Percentiles rank a stretch among this genome's conserved stretches.
Conservation (phyloP, 1,140 invertebrate genomes). For the Brachionus manjavacas region DNA sequence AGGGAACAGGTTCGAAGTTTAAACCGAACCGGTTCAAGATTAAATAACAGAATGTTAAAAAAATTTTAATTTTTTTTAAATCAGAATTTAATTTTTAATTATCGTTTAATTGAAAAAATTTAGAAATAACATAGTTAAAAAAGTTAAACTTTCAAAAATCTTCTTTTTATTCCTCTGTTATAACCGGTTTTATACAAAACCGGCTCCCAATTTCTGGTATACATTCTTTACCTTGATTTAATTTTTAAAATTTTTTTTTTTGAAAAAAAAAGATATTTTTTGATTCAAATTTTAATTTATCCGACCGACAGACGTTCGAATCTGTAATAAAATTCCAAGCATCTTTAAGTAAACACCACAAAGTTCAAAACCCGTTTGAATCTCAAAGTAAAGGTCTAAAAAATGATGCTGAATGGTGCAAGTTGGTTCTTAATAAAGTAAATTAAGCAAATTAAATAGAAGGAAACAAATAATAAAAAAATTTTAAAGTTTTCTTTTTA, state of each 20-base stretch:
- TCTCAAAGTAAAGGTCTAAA: not conserved
- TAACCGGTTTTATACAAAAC: too few relatives aligned
- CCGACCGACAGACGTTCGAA: conserved; percentile 64
- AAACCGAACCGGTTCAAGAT: too few relatives aligned
- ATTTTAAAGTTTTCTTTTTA: conserved; percentile 61
- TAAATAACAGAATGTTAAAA: too few relatives aligned
- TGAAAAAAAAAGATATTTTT: conserved; percentile 71
- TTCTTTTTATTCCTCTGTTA: too few relatives aligned
- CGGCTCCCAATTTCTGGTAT: too few relatives aligned
- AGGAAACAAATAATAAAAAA: not conserved
- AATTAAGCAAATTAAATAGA: not conserved
- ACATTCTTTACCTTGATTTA: not conserved
- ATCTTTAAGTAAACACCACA: not conserved
- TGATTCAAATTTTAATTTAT: conserved; percentile 72
- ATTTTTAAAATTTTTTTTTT: conserved; percentile 44
- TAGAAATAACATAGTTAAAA: too few relatives aligned
- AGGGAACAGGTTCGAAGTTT: too few relatives aligned
- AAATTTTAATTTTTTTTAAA: too few relatives aligned
- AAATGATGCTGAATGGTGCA: conserved; percentile 10
- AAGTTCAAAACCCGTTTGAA: not conserved
- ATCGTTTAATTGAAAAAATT: too few relatives aligned
- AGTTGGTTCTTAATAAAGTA: not conserved
- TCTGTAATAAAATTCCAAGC: not conserved
- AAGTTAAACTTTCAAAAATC: too few relatives aligned
- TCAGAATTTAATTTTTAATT: too few relatives aligned